Percentiles rank a stretch among this genome's conserved stretches.
phyloP scores from a whole-genome alignment of 2,888 invertebrate species.

The Caradrina kadenii region DNA sequence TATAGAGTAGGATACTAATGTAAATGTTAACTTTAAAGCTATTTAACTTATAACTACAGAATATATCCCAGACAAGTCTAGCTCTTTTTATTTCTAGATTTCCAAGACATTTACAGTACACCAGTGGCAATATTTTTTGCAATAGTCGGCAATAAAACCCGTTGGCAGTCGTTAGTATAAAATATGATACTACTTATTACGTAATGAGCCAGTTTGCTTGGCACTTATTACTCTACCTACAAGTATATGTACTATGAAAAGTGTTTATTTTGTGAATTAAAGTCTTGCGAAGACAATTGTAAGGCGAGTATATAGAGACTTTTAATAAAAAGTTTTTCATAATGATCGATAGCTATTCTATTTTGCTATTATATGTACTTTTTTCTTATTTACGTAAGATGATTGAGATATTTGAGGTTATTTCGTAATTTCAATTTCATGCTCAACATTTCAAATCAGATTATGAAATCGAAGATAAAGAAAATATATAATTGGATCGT shows the following conservation, averaged over 20 bases:
- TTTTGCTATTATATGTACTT: conserved; percentile 5
- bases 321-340: conserved; percentile 21
- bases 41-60: conserved; percentile 24
- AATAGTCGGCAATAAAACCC: conserved; percentile 58
- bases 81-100: conserved; percentile 42
- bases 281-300: conserved; percentile 27
- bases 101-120: conserved; percentile 35
- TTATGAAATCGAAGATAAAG: conserved; percentile 33
- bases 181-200: conserved; percentile 61
- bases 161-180: conserved; percentile 61
- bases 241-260: conserved; percentile 22
- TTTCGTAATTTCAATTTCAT: conserved; percentile 45
- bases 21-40: conserved; percentile 17
- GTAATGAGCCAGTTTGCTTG: conserved; percentile 60
- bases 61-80: conserved; percentile 19
- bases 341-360: conserved; percentile 37
- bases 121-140: conserved; percentile 54
- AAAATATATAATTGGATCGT: conserved; percentile 24
- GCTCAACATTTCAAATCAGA: conserved; percentile 26
- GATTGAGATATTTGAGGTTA: conserved; percentile 9
- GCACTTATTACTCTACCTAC: conserved; percentile 52
- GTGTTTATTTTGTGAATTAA: conserved; percentile 31
- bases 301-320: conserved; percentile 1
- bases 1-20: not conserved
- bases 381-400: conserved; percentile 35